phyloP scores from a whole-genome alignment of 2,113 vertebrate species.

The Casuarius casuarius region DNA sequence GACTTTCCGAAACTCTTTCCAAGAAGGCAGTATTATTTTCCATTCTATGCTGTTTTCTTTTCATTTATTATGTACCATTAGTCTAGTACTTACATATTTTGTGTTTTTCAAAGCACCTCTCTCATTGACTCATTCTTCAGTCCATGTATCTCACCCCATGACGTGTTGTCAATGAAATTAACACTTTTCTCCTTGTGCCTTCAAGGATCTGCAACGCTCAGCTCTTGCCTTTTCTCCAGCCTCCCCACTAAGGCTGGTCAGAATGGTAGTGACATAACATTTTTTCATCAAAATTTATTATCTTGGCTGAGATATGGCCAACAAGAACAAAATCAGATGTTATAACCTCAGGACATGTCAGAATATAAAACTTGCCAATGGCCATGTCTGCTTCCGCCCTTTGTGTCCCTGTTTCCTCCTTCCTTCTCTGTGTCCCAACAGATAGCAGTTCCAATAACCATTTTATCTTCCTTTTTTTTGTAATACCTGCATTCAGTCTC shows the following conservation, averaged over 20 bases:
- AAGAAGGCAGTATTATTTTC: background rate
- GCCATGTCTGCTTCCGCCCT: background rate
- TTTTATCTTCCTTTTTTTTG: background rate
- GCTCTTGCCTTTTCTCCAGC: background rate
- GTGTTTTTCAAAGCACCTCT: background rate
- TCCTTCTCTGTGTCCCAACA: background rate
- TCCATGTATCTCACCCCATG: background rate
- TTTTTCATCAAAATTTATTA: background rate
- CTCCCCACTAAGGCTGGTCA: background rate
- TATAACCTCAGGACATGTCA: background rate
- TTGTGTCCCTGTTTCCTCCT: background rate
- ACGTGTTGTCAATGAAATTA: accelerated
- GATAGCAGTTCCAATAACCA: background rate
- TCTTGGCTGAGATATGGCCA: background rate
- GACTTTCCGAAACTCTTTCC: background rate
- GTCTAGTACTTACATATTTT: background rate
- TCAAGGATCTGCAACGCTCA: background rate
- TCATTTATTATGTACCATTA: background rate
- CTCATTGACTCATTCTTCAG: background rate
- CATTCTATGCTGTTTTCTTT: background rate
- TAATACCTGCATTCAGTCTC: background rate
- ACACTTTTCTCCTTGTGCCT: background rate
- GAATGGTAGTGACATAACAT: background rate
- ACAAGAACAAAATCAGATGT: background rate
- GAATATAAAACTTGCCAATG: background rate